Base-by-base conservation (phyloP, 1,140 invertebrate genomes). In the Atta texana region DNA sequence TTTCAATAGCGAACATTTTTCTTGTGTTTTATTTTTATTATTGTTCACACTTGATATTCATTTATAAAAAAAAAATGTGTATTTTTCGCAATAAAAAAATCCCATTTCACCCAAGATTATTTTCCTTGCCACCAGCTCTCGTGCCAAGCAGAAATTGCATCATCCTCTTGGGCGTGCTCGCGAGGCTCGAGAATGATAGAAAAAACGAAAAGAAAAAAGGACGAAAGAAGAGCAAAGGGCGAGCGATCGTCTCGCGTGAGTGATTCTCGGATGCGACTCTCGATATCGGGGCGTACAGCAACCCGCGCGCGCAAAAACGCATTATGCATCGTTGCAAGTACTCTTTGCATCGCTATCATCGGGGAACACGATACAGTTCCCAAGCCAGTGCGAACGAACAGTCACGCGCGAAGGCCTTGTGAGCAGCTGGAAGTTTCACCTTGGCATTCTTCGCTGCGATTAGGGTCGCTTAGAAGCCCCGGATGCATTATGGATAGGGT, bases 401-500 rank as follows among this genome's bases (percentile, higher is more conserved):
- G 55, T 63, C 69, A 81, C 34, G 75, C 75, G 24, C 77, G 51
- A 28, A 69, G 77, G 14, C 64, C 85, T 86, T 51, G 76, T 51
- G 24, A 87, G 68, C 68, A 87, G 78, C 76, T 84, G 69, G 55
- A 87, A 55, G 61, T 77, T 28, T 75, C 55, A 74, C 80, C 80
- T 84, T 84, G 80, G 80, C 80, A 84, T 84, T 84, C 82, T 84
- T 78, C 68, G 55, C 74, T 14, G 86, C 86, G 86, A 91, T 91
- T 90, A 91, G 78, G 90, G 86, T 88, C 87, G 78, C 89, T 91
- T 91, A 90, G 89, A 88, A 87, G 85, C 68, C 57, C 77, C 90
- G 91, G 81, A 92, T 91, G 90, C 81, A 91, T 92, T 92, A 91
- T 91, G 91, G 91, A 91, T 92, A 68, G 86, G 86, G 87, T 88